Evolutionary conservation across 2,113 vertebrate genomes (phyloP), one percentile per base, ranked within the genome.

Genomic region (Cacatua alba): DNA sequence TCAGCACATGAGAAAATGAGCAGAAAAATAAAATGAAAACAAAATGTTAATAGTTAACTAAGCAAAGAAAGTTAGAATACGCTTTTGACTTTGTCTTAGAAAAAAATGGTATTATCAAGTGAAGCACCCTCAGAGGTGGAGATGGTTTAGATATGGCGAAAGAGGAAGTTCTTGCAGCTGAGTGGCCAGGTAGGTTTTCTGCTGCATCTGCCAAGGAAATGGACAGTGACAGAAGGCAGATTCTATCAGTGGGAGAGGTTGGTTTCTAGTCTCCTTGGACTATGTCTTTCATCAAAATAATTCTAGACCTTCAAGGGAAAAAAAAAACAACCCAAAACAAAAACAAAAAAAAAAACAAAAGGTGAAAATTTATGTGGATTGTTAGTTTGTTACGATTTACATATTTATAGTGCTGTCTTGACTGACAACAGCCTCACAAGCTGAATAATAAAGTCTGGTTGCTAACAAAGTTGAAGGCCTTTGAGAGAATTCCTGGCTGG

Each of bases 311-410:
- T 90, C 44, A 76, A 44, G 23, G 2, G 2, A 18, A 31, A 46
- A 55, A 79, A 67, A 43, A 52, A 31, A 18, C 39, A 52, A 57
- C 8, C 1, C 5, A 33, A 21, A 57, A 14, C 12, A 33, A n/a
- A 23, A n/a, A 9, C 20, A 23, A 29, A 29, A n/a, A 29, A 29
- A n/a, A 9, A 29, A 53, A 53, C 8, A 68, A 59, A 20, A 28
- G 19, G 13, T 63, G 71, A 64, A 88, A 82, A 75, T 62, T 81
- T n/a, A 19, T 46, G 15, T 59, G 23, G n/a, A 28, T 44, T 93
- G 67, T 63, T 86, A 67, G 17, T 93, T 92, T 92, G 60, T 87
- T 87, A 93, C 75, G n/a, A 85, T 92, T 71, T 93, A 52, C 62
- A 76, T 95, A 85, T 92, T 94, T 82, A 63, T 90, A 53, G 21